Evolutionary conservation across 2,113 vertebrate genomes (phyloP), one percentile per base, ranked within the genome.

Genomic region (Meriones unguiculatus): DNA sequence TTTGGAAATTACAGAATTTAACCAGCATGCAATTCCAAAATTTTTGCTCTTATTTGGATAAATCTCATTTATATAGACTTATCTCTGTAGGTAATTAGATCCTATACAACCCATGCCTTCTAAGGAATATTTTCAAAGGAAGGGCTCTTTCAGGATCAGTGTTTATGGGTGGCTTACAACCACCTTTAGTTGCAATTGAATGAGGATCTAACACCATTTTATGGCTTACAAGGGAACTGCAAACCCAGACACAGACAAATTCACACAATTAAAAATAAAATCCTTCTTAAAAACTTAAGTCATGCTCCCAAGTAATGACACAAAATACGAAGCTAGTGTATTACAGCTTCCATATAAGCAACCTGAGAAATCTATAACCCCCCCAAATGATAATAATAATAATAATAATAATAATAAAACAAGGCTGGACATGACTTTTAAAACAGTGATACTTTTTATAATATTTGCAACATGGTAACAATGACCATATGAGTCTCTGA

Each of bases 401-500:
- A 46, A 46, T 46, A 46, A 46, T 46, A 46, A 46, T 41, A 62
- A 38, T 13, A 38, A 82, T 62, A 82, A 67, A 8, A 11, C 62
- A 86, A 67, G 28, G 62, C 25, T 9, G 46, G 15, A 65, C 28
- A 41, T 7, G 32, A 62, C 64, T 86, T 86, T 65, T 32, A 67
- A 86, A 67, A 30, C 41, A 85, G n/a, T 15, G 38, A 15, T 85
- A 46, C 14, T 20, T 41, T 65, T 85, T 62, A 86, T 67, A 86
- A 46, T 86, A 32, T 46, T 86, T 86, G 41, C 9, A 86, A 4
- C 7, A 93, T 94, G 59, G 94, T 93, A 96, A 91, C 32, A 91
- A 46, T 46, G 13, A 65, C n/a, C 38, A 22, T 4, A 85, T 30
- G 75, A 13, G 30, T 59, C 93, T 89, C 75, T 87, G 38, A 84